phyloP scores from a whole-genome alignment of 2,797 vertebrate species.

The Manis javanica region DNA sequence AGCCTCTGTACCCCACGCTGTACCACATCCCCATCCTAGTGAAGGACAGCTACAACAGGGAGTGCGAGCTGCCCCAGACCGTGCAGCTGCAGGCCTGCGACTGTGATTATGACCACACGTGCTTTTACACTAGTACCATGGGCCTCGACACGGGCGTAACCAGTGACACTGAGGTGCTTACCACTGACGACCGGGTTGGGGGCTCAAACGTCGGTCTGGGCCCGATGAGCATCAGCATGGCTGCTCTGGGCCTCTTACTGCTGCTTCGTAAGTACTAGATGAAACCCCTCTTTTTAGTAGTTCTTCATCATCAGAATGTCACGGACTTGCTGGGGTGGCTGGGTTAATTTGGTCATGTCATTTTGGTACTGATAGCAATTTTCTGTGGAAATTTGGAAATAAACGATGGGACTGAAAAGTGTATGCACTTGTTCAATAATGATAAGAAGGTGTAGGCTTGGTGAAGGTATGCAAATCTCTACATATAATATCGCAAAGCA shows the following conservation, averaged over 20 bases:
- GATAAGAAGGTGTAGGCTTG: neutral
- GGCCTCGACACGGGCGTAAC: conserved; percentile 11
- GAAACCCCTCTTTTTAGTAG: neutral
- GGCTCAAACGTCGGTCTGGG: conserved; percentile 82
- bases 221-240: conserved; percentile 86
- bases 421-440: neutral
- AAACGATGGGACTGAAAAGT: neutral
- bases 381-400: neutral
- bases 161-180: neutral
- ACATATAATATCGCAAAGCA: neutral
- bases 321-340: neutral
- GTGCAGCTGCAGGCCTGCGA: conserved; percentile 84
- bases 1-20: conserved; percentile 45
- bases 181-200: conserved; percentile 15
- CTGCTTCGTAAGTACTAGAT: conserved; percentile 87
- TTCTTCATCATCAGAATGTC: neutral
- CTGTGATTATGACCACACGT: conserved; percentile 81
- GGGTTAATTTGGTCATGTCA: neutral
- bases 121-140: conserved; percentile 63
- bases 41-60: conserved; percentile 83
- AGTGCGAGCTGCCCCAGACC: conserved; percentile 78
- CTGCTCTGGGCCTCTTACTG: conserved; percentile 85
- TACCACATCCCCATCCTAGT: conserved; percentile 81
- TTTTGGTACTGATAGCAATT: neutral
- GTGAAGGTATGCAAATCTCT: neutral